Base-by-base conservation (phyloP, 2,888 invertebrate species). In the Asteroscopus sphinx region DNA sequence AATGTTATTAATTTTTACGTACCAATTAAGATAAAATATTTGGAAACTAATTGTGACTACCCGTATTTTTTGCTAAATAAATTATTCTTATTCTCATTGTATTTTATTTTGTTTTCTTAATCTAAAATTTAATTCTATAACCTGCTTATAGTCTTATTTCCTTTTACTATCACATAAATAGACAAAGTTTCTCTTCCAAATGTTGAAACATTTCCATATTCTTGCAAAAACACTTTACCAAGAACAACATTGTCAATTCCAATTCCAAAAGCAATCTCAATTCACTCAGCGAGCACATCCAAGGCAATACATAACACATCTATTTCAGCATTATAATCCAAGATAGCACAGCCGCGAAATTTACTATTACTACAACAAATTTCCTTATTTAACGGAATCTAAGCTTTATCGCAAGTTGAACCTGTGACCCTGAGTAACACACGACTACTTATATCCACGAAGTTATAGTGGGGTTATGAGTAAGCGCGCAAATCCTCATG, bases 391-490 rank as follows among this genome's bases (percentile, higher is more conserved):
- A 76, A 73, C 73, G 71, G 76, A 73, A 61, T 68, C 70, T 64
- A 42, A 53, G 68, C 52, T 72, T 73, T 76, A 76, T 73, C 71
- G 73, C 64, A 13, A 67, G 60, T 78, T 86, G 86, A 86, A 82
- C 87, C 74, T 51, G 64, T 77, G 87, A 87, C 87, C 87, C 73
- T 57, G 65, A 44, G 51, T 65, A 69, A 74, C 76, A 74, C 79
- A 76, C 61, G 65, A 70, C 72, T 69, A 72, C 77, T 69, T 69
- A 72, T 72, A 72, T 53, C 57, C 52, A 46, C 78, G 69, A 76
- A 89, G 82, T 86, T 88, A 88, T 87, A 83, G 81, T 81, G 68
- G 63, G 65, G 79, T 76, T 81, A 83, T 87, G 86, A 88, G 82
- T 85, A 85, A 87, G 82, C 75, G 84, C 81, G 80, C 84, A 83